Base-by-base conservation (phyloP, 1,140 invertebrate species). In the Drosophila malerkotliana region DNA sequence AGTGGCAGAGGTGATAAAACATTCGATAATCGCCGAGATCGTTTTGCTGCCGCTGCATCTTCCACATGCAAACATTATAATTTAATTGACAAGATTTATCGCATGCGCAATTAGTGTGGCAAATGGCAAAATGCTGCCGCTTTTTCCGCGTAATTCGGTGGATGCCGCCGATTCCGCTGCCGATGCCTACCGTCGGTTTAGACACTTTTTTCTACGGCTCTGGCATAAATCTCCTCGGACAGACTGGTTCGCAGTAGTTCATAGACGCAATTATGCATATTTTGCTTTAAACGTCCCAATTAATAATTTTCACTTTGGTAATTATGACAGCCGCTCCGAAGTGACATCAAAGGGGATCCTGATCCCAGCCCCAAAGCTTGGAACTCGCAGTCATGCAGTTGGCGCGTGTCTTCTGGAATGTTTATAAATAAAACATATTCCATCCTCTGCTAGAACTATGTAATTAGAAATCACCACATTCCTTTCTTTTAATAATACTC, bases 11-110 rank as follows among this genome's bases (percentile, higher is more conserved):
- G 88, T 90, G 88, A 90, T 90, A 90, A 90, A 90, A 90, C 77
- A 90, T 73, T 79, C 88, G 79, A 90, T 90, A 90, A 90, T 90
- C 88, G 79, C 74, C 76, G 63, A 88, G 83, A 88, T 88, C 83
- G 83, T 88, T 88, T 88, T 88, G 84, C 79, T 79, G 72, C 72
- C 55, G 66, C 49, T 76, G 66, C 84, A 74, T 89, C 79, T 88
- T 87, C 68, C 77, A 77, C 80, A 88, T 88, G 83, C 83, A 88
- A 87, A 88, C 83, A 90, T 90, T 82, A 90, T 90, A 90, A 90
- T 90, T 90, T 90, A 90, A 90, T 90, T 90, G 88, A 90, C 88
- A 90, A 90, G 88, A 90, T 90, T 90, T 90, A 90, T 90, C 79
- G 88, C 88, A 79, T 89, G 83, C 71, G 83, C 88, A 90, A 90